These are phyloP conservation scores for Meteorus colon DNA, from an alignment of 2,888 invertebrate genomes.

Conservation along the genomic window DNA sequence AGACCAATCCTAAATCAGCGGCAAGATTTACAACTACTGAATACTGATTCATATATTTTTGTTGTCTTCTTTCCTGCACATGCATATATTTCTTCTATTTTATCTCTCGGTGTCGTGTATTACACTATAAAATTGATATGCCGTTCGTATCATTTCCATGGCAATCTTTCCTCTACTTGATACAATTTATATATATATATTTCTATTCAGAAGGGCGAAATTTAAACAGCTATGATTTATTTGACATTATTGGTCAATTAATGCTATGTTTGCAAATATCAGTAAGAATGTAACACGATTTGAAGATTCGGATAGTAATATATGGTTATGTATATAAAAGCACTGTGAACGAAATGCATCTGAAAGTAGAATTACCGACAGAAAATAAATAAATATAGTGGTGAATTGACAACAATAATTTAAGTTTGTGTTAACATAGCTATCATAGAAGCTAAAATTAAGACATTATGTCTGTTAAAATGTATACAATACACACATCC, in stretches of 20 bases:
- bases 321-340: background rate
- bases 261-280: constrained; percentile 20
- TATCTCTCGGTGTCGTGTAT: background rate
- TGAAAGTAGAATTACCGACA: constrained; percentile 2
- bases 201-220: background rate
- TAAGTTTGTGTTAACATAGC: constrained; percentile 17
- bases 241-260: constrained; percentile 23
- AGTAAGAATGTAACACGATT: constrained; percentile 17
- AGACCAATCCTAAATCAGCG: constrained; percentile 10
- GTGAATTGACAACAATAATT: constrained; percentile 6
- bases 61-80: background rate
- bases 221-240: constrained; percentile 3
- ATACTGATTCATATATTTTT: constrained; percentile 17
- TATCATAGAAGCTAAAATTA: constrained; percentile 29
- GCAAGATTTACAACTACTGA: constrained; percentile 12
- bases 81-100: background rate
- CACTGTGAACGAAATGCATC: background rate
- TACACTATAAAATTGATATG: background rate
- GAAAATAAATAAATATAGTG: constrained; percentile 15
- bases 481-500: background rate
- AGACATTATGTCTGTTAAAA: background rate
- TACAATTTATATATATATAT: background rate
- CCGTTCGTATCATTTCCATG: constrained; percentile 33
- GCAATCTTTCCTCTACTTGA: constrained; percentile 3
- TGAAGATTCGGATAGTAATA: background rate